A percentile compares a stretch with the other conserved stretches of the same genome.
Conservation (phyloP, 2,888 invertebrate genomes). For the Calameuta pallipes region DNA sequence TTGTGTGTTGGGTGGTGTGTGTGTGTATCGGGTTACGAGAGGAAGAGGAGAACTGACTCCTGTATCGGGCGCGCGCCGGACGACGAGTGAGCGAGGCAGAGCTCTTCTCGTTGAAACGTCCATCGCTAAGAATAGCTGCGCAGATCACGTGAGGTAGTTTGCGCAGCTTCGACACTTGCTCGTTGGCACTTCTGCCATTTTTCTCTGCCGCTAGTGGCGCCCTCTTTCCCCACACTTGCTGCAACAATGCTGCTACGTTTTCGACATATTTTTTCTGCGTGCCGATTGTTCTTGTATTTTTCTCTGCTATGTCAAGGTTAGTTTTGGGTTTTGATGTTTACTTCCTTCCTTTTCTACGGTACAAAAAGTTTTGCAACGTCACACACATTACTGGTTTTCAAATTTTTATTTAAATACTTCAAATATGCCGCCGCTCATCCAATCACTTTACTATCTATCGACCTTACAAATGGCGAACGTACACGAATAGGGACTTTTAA, state of each 20-base stretch:
- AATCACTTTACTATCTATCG: neutral
- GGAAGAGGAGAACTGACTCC: constrained; percentile 57
- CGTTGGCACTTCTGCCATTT: constrained; percentile 1
- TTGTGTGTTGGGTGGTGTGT: constrained; percentile 47
- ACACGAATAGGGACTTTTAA: neutral
- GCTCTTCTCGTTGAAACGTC: constrained; percentile 53
- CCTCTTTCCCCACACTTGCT: neutral
- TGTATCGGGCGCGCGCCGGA: constrained; percentile 70
- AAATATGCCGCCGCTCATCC: neutral
- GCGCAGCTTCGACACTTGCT: constrained; percentile 48
- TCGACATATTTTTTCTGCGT: neutral
- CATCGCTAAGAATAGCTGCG: constrained; percentile 64
- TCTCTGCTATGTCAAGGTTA: neutral
- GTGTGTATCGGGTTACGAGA: constrained; percentile 49
- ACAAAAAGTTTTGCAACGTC: neutral
- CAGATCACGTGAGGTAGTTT: constrained; percentile 57
- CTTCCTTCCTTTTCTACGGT: neutral
- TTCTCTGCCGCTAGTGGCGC: neutral
- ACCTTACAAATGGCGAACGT: neutral
- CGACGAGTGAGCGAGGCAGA: constrained; percentile 67
- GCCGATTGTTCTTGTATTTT: neutral
- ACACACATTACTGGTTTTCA: neutral
- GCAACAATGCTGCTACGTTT: neutral
- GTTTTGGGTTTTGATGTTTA: neutral
- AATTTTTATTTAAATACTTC: neutral